These are phyloP conservation scores for Reticulitermes speratus DNA, from an alignment of 1,140 invertebrate species.

Conservation along the genomic window DNA sequence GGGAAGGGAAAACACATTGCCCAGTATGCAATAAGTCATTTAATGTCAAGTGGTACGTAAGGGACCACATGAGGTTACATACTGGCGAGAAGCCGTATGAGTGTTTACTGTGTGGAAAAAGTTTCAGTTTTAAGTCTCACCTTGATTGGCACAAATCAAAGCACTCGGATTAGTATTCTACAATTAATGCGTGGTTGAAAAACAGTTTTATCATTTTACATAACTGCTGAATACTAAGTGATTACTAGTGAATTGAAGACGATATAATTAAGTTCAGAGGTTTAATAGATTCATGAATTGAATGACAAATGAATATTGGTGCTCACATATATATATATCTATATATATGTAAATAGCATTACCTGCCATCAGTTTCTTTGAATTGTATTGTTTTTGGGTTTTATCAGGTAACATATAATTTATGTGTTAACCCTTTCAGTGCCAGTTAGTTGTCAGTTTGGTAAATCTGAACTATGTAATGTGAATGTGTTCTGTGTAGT, in stretches of 20 bases:
- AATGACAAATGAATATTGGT: not conserved
- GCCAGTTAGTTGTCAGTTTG: not conserved
- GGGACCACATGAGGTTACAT: constrained; percentile 12
- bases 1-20: constrained; percentile 17
- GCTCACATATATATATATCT: not conserved
- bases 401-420: not conserved
- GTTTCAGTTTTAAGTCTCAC: constrained; percentile 16
- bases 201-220: not conserved
- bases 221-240: not conserved
- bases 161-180: not conserved
- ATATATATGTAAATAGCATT: not conserved
- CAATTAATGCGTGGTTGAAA: not conserved
- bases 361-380: not conserved
- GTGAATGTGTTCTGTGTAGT: not conserved
- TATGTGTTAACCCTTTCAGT: not conserved
- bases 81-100: not conserved
- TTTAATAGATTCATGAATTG: not conserved
- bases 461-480: not conserved
- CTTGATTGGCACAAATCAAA: constrained; percentile 7
- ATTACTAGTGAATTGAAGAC: not conserved
- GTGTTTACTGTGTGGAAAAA: not conserved
- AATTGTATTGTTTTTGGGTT: not conserved
- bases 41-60: constrained; percentile 19
- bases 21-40: not conserved
- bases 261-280: not conserved